Evolutionary conservation across 1,140 invertebrate species (phyloP), one percentile per base, ranked within the genome.

Genomic region (Microplitis demolitor): DNA sequence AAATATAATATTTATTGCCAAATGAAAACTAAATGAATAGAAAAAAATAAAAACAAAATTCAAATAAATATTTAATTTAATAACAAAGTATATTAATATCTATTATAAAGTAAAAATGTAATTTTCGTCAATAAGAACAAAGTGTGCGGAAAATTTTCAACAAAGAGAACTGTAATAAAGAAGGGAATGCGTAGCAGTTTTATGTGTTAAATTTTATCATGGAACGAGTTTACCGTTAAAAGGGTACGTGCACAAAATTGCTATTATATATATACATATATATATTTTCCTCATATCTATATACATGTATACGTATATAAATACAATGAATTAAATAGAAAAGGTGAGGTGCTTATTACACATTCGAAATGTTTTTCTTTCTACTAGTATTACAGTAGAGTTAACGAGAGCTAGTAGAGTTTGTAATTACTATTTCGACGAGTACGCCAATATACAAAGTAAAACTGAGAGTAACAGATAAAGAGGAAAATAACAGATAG

Each of bases 311-410:
- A 9, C 6, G 11, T 45, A 50, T 50, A 66, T 16, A 66, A 66
- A 72, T 72, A 72, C 62, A 72, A 72, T 72, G 34, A 35, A 58
- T 66, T 31, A 56, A 45, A 66, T 71, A 61, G 34, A 35, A 63
- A 14, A 45, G 45, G 58, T n/a, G 34, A 31, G 54, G 53, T n/a
- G 66, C 71, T 72, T 54, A 72, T 72, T 72, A 72, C 64, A 72
- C 63, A 72, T 72, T 72, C 54, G 71, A 61, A 72, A 72, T 72
- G 71, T 67, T 72, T 72, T 72, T 64, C 71, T 72, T 72, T 56
- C 71, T 64, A 67, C 37, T 50, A 68, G 54, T 24, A 54, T 67
- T 72, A 72, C 66, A 56, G 71, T 67, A 64, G 67, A 67, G 71
- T 67, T 45, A 45, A 45, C 39, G 39, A 45, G 56, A 53, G 24